These are phyloP conservation scores for Hermatobates lingyangjiaoensis DNA, from an alignment of 1,140 invertebrate species.

Conservation along the genomic window DNA sequence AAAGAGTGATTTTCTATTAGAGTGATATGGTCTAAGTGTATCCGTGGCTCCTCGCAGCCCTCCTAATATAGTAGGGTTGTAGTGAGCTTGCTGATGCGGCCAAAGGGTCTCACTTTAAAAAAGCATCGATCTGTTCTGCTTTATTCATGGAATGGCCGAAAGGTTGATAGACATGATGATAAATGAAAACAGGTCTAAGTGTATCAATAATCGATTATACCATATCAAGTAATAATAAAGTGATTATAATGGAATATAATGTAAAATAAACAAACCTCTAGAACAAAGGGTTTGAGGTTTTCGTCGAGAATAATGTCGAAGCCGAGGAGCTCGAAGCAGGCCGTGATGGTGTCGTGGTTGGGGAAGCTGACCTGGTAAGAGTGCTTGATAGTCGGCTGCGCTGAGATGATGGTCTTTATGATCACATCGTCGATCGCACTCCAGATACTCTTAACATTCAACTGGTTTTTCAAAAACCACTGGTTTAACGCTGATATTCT, in stretches of 20 bases:
- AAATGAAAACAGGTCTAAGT: not conserved
- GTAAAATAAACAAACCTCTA: slow-evolving; percentile 40
- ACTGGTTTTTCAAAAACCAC: slow-evolving; percentile 21
- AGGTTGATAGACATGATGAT: not conserved
- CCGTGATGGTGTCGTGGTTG: slow-evolving; percentile 58
- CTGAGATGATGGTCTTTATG: slow-evolving; percentile 72
- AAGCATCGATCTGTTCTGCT: not conserved
- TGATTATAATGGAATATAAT: not conserved
- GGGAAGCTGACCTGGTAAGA: slow-evolving; percentile 77
- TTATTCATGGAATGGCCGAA: not conserved
- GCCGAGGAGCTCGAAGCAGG: slow-evolving; percentile 76
- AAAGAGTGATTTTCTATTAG: too few relatives aligned
- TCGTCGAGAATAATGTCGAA: slow-evolving; percentile 74
- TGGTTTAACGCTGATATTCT: slow-evolving; percentile 6
- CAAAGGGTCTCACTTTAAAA: not conserved
- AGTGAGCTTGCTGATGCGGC: too few relatives aligned
- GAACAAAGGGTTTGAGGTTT: slow-evolving; percentile 62
- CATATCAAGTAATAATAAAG: not conserved
- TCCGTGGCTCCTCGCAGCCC: too few relatives aligned
- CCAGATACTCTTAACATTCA: slow-evolving; percentile 58
- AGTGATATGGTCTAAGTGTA: too few relatives aligned
- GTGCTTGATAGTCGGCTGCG: slow-evolving; percentile 66
- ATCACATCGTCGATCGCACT: slow-evolving; percentile 72
- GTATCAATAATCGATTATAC: not conserved
- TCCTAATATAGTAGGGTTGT: too few relatives aligned